Evolutionary conservation across 2,888 invertebrate genomes (phyloP).

Genomic region (Sinelater perroti): DNA sequence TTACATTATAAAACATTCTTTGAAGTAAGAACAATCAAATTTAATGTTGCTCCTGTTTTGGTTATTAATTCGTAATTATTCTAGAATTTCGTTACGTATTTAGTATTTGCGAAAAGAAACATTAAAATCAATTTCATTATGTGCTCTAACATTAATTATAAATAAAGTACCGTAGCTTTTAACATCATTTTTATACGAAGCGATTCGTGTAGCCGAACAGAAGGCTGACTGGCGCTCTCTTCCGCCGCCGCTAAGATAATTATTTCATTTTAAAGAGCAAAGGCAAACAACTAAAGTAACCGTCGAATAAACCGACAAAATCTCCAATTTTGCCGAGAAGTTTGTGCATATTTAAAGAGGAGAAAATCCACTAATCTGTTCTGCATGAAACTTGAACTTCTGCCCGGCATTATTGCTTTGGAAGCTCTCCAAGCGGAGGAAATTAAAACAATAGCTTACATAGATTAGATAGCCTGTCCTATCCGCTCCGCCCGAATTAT

Average conservation of each 20-base stretch:
- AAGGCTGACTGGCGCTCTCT: too few relatives aligned
- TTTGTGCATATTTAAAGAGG: conserved; percentile 55
- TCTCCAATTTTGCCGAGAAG: conserved; percentile 45
- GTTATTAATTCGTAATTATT: too few relatives aligned
- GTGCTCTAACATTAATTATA: too few relatives aligned
- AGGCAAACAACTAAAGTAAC: conserved; percentile 34
- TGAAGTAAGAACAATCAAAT: too few relatives aligned
- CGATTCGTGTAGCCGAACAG: too few relatives aligned
- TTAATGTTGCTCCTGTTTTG: too few relatives aligned
- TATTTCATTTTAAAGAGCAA: conserved; percentile 30
- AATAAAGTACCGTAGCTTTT: too few relatives aligned
- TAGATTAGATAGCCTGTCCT: conserved; percentile 48
- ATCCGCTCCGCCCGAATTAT: conserved; percentile 39
- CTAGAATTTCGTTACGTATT: too few relatives aligned
- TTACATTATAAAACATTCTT: too few relatives aligned
- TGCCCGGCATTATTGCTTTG: conserved; percentile 56
- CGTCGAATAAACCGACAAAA: conserved; percentile 33
- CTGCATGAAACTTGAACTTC: conserved; percentile 56
- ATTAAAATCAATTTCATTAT: too few relatives aligned
- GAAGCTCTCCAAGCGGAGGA: conserved; percentile 55
- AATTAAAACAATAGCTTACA: conserved; percentile 59
- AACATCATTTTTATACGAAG: too few relatives aligned
- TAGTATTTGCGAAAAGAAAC: too few relatives aligned
- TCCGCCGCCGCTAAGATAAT: conserved; percentile 14
- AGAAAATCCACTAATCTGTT: conserved; percentile 57